Evolutionary conservation across 2,888 invertebrate species (phyloP).

Genomic region (Agrilus cyanescens): DNA sequence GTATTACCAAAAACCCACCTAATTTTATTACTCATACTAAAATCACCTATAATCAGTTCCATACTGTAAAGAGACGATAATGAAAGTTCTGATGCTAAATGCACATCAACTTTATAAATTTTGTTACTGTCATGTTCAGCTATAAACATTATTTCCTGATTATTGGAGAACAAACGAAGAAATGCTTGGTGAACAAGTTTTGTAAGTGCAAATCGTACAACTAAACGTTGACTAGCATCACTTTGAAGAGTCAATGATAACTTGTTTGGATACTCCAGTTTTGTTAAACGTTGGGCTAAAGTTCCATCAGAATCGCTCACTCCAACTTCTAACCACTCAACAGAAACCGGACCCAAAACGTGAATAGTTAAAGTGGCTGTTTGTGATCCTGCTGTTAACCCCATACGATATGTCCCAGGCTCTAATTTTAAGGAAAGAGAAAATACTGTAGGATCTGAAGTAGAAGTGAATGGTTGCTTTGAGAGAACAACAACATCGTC

Average conservation of each 20-base stretch:
- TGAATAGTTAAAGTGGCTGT: slow-evolving; percentile 41
- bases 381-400: slow-evolving; percentile 57
- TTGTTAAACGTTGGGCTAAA: slow-evolving; percentile 64
- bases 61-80: slow-evolving; percentile 70
- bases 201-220: slow-evolving; percentile 65
- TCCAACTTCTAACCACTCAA: slow-evolving; percentile 73
- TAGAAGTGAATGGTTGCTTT: slow-evolving; percentile 44
- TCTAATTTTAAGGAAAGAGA: slow-evolving; percentile 70
- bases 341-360: slow-evolving; percentile 62
- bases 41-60: slow-evolving; percentile 82
- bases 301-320: slow-evolving; percentile 85
- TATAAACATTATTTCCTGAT: slow-evolving; percentile 83
- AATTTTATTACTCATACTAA: slow-evolving; percentile 78
- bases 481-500: slow-evolving; percentile 68
- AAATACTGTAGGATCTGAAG: slow-evolving; percentile 54
- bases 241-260: slow-evolving; percentile 60
- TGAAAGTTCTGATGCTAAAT: slow-evolving; percentile 67
- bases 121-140: slow-evolving; percentile 72
- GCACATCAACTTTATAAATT: slow-evolving; percentile 80
- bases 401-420: slow-evolving; percentile 76
- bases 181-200: slow-evolving; percentile 80
- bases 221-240: slow-evolving; percentile 75
- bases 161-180: slow-evolving; percentile 58
- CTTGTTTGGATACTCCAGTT: slow-evolving; percentile 62
- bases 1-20: slow-evolving; percentile 77